Evolutionary conservation across 2,888 invertebrate species (phyloP), one percentile per base, ranked within the genome.

Genomic region (Amiota minor): DNA sequence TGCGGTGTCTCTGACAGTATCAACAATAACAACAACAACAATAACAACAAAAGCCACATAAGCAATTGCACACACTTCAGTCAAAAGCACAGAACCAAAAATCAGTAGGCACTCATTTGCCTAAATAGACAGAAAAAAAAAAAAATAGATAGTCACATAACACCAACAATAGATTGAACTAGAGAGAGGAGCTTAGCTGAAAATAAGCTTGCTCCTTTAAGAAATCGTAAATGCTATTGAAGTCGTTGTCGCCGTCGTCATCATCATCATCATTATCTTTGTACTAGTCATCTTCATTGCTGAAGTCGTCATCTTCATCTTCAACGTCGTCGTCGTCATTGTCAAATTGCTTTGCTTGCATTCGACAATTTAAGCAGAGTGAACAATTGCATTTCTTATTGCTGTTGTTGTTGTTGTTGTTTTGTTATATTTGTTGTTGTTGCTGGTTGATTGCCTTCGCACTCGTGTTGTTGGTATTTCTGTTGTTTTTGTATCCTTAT

Each of bases 381-480:
- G 35, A 35, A 35, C 35, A 35, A 35, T 35, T 35, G 35, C 35
- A 35, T 35, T 35, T 23, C 2, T 1, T 23, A 23, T 23, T 23
- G 23, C 23, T 23, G 23, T 23, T 35, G 35, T 35, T 35, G 35
- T 35, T 35, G 35, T 35, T 35, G 35, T 35, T 35, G 35, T 35
- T 35, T 35, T 35, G 0, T 6, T 59, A 12, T 59, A 23, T 18
- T 18, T 59, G 35, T 18, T 59, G 59, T 59, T 61, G 20, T 20
- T 6, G 20, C 12, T 23, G 61, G 11, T 45, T 56, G 23, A 49
- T 49, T 56, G 59, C 6, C 65, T 4, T 14, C 64, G 62, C 68
- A 75, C 71, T 64, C 59, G 61, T 75, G 75, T 71, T 56, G 56
- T 71, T 67, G 71, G 50, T 47, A 20, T 9, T 49, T 20, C 62